Conservation (phyloP, 2,888 invertebrate genomes). For the Oxystoma pomonae region DNA sequence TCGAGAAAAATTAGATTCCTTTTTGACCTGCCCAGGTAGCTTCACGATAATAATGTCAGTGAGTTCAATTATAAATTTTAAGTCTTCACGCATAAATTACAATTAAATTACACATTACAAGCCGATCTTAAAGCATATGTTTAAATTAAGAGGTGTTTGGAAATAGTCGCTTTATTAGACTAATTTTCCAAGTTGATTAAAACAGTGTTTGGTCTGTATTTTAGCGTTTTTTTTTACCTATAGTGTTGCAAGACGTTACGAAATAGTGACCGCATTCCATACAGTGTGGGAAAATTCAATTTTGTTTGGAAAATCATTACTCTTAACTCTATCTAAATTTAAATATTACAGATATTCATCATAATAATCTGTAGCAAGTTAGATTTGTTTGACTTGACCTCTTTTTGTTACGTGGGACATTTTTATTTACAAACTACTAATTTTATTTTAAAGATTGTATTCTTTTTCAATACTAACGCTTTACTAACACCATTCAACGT, state of each 20-base stretch:
- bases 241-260: background rate
- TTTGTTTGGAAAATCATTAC: background rate
- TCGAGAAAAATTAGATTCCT: too few relatives aligned
- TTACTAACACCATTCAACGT: too few relatives aligned
- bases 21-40: too few relatives aligned
- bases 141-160: background rate
- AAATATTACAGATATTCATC: background rate
- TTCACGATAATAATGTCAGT: too few relatives aligned
- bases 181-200: background rate
- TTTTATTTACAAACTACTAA: too few relatives aligned
- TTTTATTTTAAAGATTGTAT: too few relatives aligned
- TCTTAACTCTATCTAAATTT: background rate
- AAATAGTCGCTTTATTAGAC: background rate
- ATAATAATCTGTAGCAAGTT: background rate
- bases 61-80: background rate
- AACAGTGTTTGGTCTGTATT: background rate
- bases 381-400: background rate
- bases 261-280: background rate
- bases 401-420: background rate
- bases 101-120: background rate
- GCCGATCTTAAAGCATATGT: background rate
- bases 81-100: background rate
- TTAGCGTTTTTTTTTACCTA: background rate
- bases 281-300: background rate
- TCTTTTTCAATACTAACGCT: too few relatives aligned